These are phyloP conservation scores for Turdus rufiventris DNA, from an alignment of 2,113 vertebrate species.

Conservation along the genomic window DNA sequence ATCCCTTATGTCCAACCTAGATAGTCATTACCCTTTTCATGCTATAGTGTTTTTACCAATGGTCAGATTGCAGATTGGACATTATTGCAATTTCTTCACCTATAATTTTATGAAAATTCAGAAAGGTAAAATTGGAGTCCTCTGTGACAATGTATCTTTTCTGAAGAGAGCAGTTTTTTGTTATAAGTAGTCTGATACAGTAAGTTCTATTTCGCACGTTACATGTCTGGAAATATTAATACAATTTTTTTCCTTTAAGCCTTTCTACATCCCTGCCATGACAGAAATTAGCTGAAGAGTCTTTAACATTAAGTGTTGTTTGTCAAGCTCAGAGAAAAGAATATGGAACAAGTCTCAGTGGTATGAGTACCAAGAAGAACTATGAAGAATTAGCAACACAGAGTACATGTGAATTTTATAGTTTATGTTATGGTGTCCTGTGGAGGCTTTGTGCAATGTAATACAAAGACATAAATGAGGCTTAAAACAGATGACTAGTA, in stretches of 20 bases:
- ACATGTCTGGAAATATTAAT: neutral
- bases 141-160: neutral
- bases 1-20: neutral
- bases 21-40: neutral
- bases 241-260: neutral
- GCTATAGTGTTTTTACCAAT: neutral
- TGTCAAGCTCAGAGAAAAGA: neutral
- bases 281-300: neutral
- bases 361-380: neutral
- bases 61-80: neutral
- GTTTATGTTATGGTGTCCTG: neutral
- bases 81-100: neutral
- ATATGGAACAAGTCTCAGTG: neutral
- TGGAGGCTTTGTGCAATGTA: neutral
- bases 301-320: neutral
- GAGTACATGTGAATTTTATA: neutral
- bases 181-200: accelerated
- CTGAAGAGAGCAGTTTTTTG: neutral
- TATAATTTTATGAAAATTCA: neutral
- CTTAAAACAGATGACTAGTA: neutral
- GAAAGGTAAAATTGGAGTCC: neutral
- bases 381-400: neutral
- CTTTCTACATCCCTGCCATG: neutral
- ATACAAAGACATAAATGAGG: neutral
- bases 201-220: neutral